A percentile compares a stretch with the other conserved stretches of the same genome.
Conservation (phyloP, 2,888 invertebrate species). For the Orchestes rusci region DNA sequence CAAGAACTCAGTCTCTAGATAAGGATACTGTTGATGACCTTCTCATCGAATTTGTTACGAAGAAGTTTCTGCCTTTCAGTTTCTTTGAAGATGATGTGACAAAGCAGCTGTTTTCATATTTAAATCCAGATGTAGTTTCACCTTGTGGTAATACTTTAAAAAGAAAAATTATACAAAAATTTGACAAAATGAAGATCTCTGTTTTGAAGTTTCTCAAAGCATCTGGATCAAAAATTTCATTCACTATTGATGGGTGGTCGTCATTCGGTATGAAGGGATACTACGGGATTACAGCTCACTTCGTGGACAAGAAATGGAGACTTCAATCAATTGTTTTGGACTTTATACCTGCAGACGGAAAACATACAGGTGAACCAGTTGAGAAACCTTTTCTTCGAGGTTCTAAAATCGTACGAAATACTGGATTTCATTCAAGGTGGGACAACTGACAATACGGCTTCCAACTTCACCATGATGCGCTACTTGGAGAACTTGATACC, state of each 20-base stretch:
- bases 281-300: constrained; percentile 30
- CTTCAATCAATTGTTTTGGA: constrained; percentile 16
- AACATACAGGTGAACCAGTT: too few relatives aligned
- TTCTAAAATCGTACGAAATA: too few relatives aligned
- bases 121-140: constrained; percentile 6
- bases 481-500: constrained; percentile 16
- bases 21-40: neutral
- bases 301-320: constrained; percentile 27
- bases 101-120: constrained; percentile 14
- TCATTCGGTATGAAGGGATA: constrained; percentile 25
- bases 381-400: too few relatives aligned
- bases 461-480: constrained; percentile 20
- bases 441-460: too few relatives aligned
- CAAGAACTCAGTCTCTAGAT: constrained; percentile 1
- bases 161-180: constrained; percentile 15
- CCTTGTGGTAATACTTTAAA: constrained; percentile 13
- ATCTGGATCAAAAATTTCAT: constrained; percentile 24
- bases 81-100: constrained; percentile 14
- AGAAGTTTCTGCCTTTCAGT: constrained; percentile 18
- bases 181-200: constrained; percentile 9
- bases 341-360: constrained; percentile 28
- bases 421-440: too few relatives aligned
- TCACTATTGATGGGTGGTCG: constrained; percentile 30
- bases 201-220: constrained; percentile 4
- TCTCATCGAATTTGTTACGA: constrained; percentile 6